Evolutionary conservation across 2,888 invertebrate species (phyloP), one percentile per base, ranked within the genome.

Genomic region (Callinectes sapidus): DNA sequence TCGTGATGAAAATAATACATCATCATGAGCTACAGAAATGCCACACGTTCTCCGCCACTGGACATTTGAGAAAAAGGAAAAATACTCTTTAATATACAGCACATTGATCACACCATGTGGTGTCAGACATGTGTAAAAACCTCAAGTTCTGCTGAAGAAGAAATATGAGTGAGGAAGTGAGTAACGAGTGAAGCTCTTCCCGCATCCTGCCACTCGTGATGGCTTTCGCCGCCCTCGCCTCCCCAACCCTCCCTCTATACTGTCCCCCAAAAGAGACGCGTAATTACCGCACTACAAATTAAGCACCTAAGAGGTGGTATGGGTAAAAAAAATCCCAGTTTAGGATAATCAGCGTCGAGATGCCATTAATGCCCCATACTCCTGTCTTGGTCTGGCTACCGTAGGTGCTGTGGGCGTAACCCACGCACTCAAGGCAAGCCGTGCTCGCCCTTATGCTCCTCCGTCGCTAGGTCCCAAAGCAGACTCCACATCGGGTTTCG

Each of bases 271-370:
- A 90, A 54, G 92, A 89, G 61, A 42, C 81, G 85, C 87, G 89
- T 89, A 90, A 85, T 92, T 89, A 92, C 89, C 92, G 35, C 77
- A 81, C 89, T 55, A 92, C 92, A 92, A 92, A 92, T 92, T 92
- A 92, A 92, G 81, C 81, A 55, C 92, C 86, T 89, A 92, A 92
- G 81, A 90, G 61, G 77, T 32, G 86, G 86, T 85, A 42, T 86
- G 86, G 66, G 86, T 66, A 35, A 89, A 92, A 89, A 61, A 92
- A 92, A 92, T 92, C 92, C 86, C 89, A 61, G 89, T 89, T 66
- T 90, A 81, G 48, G 89, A 90, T 90, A 89, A 89, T 92, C 92
- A 92, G 89, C 55, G 85, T 55, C 61, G 42, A 92, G 89, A 92
- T 90, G 92, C 86, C 92, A 92, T 92, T 92, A 89, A 92, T 92